Evolutionary conservation across 2,888 invertebrate species (phyloP).

Genomic region (Cordilura impudica): DNA sequence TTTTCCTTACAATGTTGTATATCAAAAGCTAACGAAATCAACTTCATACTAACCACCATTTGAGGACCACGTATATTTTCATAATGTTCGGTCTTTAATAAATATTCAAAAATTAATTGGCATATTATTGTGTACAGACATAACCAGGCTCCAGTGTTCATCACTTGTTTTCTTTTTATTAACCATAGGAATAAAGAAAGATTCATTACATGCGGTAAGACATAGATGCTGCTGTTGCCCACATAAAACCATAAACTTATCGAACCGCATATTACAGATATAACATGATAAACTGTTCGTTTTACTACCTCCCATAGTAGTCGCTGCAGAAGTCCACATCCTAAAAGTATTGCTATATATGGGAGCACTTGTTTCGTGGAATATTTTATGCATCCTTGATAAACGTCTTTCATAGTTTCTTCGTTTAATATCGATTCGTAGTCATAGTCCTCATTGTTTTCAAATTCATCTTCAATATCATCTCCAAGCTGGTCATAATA

Average conservation of each 20-base stretch:
- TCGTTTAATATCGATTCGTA: slow-evolving; percentile 50
- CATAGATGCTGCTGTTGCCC: slow-evolving; percentile 29
- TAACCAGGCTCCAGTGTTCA: slow-evolving; percentile 7
- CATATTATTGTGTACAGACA: slow-evolving; percentile 47
- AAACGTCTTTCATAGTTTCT: slow-evolving; percentile 58
- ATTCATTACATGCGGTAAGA: slow-evolving; percentile 37
- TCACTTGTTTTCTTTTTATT: not conserved
- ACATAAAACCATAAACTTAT: slow-evolving; percentile 53
- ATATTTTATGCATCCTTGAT: slow-evolving; percentile 64
- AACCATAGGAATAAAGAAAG: slow-evolving; percentile 41
- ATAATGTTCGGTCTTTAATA: slow-evolving; percentile 38
- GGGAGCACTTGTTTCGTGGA: slow-evolving; percentile 64
- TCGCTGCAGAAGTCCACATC: slow-evolving; percentile 65
- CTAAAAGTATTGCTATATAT: slow-evolving; percentile 64
- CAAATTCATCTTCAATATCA: slow-evolving; percentile 36
- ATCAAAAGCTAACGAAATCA: slow-evolving; percentile 86
- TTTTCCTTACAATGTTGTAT: slow-evolving; percentile 74
- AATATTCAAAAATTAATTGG: slow-evolving; percentile 79
- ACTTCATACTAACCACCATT: slow-evolving; percentile 96
- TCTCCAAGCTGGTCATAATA: slow-evolving; percentile 63
- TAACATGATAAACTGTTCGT: slow-evolving; percentile 62
- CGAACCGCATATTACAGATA: slow-evolving; percentile 65
- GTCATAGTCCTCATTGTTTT: slow-evolving; percentile 62
- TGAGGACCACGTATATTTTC: slow-evolving; percentile 86
- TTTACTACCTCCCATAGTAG: slow-evolving; percentile 60